These are phyloP conservation scores for Drosophila eugracilis DNA, from an alignment of 1,140 invertebrate species.

Conservation along the genomic window DNA sequence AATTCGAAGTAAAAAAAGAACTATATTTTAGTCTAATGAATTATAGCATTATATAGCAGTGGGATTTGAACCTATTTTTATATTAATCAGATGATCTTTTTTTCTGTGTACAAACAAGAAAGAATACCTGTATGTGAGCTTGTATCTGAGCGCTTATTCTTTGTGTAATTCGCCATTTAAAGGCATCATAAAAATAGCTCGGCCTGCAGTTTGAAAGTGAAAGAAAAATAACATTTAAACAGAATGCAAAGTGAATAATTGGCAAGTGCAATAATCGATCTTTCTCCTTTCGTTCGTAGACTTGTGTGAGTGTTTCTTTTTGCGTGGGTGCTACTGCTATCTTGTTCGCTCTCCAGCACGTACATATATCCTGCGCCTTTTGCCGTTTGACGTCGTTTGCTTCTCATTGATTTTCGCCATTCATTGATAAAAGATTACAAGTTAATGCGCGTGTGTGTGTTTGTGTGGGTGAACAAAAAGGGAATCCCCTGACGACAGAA, in stretches of 20 bases:
- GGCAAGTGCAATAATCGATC: constrained; percentile 26
- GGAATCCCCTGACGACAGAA: background rate
- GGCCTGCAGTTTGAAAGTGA: constrained; percentile 66
- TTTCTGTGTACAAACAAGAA: constrained; percentile 24
- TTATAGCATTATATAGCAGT: too few species aligned
- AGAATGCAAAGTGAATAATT: constrained; percentile 33
- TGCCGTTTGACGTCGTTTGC: constrained; percentile 50
- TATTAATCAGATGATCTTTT: too few species aligned
- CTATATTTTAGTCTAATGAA: too few species aligned
- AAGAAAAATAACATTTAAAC: constrained; percentile 24
- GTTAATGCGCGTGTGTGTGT: constrained; percentile 8
- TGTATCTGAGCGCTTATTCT: constrained; percentile 45
- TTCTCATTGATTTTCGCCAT: constrained; percentile 61
- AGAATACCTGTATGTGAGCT: constrained; percentile 20
- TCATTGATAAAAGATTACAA: constrained; percentile 73
- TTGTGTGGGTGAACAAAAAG: constrained; percentile 3
- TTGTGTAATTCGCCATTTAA: constrained; percentile 71
- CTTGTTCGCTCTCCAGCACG: constrained; percentile 7
- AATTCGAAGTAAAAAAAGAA: too few species aligned
- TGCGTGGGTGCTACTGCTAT: constrained; percentile 31
- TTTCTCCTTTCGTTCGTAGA: constrained; percentile 22
- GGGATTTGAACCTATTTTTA: too few species aligned
- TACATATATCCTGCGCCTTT: constrained; percentile 46
- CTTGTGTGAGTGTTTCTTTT: constrained; percentile 5
- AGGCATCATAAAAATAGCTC: constrained; percentile 52